phyloP scores from a whole-genome alignment of 1,140 invertebrate genomes.

The Macrocentrus cingulum region DNA sequence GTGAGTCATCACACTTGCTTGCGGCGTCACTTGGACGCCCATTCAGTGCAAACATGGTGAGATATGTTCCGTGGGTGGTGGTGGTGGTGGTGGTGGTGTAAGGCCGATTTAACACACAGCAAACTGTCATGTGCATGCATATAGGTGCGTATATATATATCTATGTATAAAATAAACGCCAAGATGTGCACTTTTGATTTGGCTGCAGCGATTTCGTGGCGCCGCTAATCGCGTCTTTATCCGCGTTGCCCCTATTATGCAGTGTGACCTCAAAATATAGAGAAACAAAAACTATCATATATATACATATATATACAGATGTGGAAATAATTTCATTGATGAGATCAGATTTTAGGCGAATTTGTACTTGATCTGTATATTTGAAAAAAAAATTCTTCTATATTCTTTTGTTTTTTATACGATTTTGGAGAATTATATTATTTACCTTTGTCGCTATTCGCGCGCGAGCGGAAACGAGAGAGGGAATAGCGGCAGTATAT shows the following conservation, averaged over 20 bases:
- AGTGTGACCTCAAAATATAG: not conserved
- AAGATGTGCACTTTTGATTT: not conserved
- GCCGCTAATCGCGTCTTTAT: constrained; percentile 18
- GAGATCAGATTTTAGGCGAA: no score
- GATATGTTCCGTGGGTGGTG: not conserved
- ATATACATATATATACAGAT: no score
- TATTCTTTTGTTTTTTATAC: no score
- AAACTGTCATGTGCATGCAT: not conserved
- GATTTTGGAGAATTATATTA: no score
- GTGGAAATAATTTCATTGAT: no score
- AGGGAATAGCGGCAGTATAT: no score
- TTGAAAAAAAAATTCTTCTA: no score
- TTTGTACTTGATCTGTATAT: no score
- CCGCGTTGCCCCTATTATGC: not conserved
- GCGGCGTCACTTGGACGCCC: constrained; percentile 12
- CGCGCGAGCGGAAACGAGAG: no score
- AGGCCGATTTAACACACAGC: not conserved
- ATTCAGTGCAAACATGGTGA: not conserved
- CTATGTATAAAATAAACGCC: not conserved
- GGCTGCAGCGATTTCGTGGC: not conserved
- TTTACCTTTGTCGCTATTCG: no score
- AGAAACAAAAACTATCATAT: not conserved
- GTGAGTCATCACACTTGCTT: constrained; percentile 41
- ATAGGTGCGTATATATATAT: not conserved
- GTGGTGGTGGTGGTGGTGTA: not conserved